Base-by-base conservation (phyloP, 2,113 vertebrate genomes). In the Cranoglanis bouderius region DNA sequence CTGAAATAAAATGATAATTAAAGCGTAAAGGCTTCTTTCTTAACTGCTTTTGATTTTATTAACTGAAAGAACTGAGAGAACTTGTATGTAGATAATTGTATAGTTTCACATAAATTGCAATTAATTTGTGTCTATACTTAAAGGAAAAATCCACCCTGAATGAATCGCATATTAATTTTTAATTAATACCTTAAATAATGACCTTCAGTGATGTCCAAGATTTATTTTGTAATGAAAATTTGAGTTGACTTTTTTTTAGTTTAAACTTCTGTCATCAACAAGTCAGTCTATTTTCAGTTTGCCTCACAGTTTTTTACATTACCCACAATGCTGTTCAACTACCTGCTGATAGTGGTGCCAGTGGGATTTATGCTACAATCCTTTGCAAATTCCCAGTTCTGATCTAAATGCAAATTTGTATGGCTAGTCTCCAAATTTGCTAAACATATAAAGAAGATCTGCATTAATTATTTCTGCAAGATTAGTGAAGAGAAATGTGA, bases 1-100 rank as follows among this genome's bases (percentile, higher is more conserved):
- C 74, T 88, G 85, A 95, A 95, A 94, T 94, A 95, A 96, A 91
- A 90, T 92, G 78, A 85, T 61, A 0, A 90, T 88, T 90, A 88
- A 65, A 21, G 21, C 82, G 35, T 26, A n/a, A n/a, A n/a, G 55
- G 16, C 21, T 55, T 40, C 53, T 32, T 29, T 55, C 49, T 29
- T 35, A 77, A 26, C 67, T 65, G 24, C 2, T 55, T 82, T 70
- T 55, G 8, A 9, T 74, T 43, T 51, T 83, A 24, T 81, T 78
- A 75, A 43, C 35, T 49, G 10, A 49, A 46, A 49, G 13, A 49
- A 78, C 75, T 14, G 43, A n/a, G 77, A 46, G 21, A 77, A 26
- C 1, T 10, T 26, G 38, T 14, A 26, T 77, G 24, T n/a, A 51
- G 26, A n/a, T 2, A n/a, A 75, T 75, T 75, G 4, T 26, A 74